These are phyloP conservation scores for Saccostrea glomerata DNA, from an alignment of 1,140 invertebrate genomes.

Conservation along the genomic window DNA sequence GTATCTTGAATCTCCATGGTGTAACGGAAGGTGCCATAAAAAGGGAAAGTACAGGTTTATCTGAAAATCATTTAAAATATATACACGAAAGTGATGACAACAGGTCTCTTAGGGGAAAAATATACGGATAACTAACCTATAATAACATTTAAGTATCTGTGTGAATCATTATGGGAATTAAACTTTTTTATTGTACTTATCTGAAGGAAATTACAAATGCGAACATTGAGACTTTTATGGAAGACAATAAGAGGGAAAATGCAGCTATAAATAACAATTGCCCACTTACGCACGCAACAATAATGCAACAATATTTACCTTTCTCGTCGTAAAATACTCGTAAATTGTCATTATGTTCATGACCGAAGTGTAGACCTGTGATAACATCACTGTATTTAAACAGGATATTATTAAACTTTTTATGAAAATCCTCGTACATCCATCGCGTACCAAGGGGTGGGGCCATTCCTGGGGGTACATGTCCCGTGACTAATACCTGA, in stretches of 20 bases:
- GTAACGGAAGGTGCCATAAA: conserved; percentile 71
- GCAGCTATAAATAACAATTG: neutral
- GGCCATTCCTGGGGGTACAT: conserved; percentile 92
- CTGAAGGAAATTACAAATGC: too few species aligned
- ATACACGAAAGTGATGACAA: neutral
- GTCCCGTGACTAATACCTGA: conserved; percentile 94
- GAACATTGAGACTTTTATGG: too few species aligned
- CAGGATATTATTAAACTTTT: conserved; percentile 85
- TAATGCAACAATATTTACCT: neutral
- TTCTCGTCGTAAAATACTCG: conserved; percentile 56
- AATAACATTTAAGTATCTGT: too few species aligned
- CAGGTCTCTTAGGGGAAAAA: too few species aligned
- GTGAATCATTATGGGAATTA: too few species aligned
- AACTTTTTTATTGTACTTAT: too few species aligned
- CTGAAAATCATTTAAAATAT: conserved; percentile 45
- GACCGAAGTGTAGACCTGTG: conserved; percentile 70
- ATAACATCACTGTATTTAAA: conserved; percentile 76
- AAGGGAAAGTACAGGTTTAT: conserved; percentile 49
- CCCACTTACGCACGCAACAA: neutral
- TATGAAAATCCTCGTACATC: conserved; percentile 73
- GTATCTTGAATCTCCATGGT: conserved; percentile 65
- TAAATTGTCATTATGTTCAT: conserved; percentile 74
- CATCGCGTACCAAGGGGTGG: conserved; percentile 82
- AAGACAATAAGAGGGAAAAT: too few species aligned
- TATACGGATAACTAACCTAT: too few species aligned